These are phyloP conservation scores for Odontocolon sp. DNA, from an alignment of 2,888 invertebrate species.

Conservation along the genomic window DNA sequence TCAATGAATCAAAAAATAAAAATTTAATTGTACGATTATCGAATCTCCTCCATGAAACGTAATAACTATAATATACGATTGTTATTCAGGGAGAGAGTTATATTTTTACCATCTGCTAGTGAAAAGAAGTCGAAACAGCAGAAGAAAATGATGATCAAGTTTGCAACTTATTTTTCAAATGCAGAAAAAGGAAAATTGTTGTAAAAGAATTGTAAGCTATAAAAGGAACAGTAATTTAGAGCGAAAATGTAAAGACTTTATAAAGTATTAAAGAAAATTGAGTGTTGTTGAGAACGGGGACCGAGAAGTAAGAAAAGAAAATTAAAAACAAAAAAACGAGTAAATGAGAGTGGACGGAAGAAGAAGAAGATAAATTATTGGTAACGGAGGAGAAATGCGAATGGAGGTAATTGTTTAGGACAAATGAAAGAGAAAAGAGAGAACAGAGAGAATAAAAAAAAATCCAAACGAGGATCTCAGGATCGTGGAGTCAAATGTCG, in stretches of 20 bases:
- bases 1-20: neutral
- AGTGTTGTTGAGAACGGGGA: neutral
- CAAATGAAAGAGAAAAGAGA: conserved; percentile 3
- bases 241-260: neutral
- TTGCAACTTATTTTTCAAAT: too few relatives aligned
- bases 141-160: neutral
- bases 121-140: neutral
- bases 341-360: neutral
- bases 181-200: neutral
- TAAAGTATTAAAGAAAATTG: conserved; percentile 11
- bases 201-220: neutral
- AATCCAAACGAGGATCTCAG: conserved; percentile 3
- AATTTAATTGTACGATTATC: conserved; percentile 25
- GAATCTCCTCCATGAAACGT: neutral
- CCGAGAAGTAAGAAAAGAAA: neutral
- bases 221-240: neutral
- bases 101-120: too few relatives aligned
- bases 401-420: conserved; percentile 6
- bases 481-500: neutral
- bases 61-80: neutral
- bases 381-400: neutral
- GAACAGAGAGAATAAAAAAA: conserved; percentile 7
- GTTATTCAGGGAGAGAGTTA: too few relatives aligned
- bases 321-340: neutral
- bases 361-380: conserved; percentile 31